Conservation (phyloP, 30 jellyfish, hydroid and myxozoan genomes). For the Rhopilema esculentum region DNA sequence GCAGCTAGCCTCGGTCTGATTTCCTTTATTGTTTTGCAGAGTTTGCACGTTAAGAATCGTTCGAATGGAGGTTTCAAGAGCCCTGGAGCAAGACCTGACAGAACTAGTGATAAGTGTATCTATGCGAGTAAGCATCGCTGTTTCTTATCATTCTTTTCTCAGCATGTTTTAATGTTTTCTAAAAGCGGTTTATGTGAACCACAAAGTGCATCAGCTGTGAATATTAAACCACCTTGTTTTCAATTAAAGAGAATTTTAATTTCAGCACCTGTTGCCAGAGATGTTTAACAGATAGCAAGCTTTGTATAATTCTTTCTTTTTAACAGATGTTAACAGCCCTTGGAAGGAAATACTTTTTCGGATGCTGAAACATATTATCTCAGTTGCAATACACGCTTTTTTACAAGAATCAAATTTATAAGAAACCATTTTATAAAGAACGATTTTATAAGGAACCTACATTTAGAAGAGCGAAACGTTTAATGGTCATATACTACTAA, state of each 20-base stretch:
- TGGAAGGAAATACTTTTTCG: background rate
- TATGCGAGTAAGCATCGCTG: slow-evolving; percentile 77
- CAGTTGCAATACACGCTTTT: background rate
- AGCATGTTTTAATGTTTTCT: background rate
- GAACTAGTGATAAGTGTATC: slow-evolving; percentile 92
- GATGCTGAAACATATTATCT: background rate
- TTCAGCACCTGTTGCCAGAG: background rate
- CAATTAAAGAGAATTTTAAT: background rate
- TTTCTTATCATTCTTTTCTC: background rate
- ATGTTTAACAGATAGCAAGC: background rate
- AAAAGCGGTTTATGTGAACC: background rate
- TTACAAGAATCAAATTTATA: too few species aligned
- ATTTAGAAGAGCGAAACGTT: too few species aligned
- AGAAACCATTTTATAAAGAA: too few species aligned
- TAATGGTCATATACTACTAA: too few species aligned
- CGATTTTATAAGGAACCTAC: too few species aligned
- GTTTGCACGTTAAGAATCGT: slow-evolving; percentile 89
- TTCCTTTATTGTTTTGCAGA: slow-evolving; percentile 44
- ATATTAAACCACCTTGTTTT: background rate
- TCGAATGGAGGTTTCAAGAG: slow-evolving; percentile 79
- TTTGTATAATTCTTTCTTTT: background rate
- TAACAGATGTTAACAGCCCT: background rate
- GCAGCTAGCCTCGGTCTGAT: background rate
- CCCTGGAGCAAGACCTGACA: slow-evolving; percentile 80
- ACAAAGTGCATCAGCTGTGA: background rate